Conservation (phyloP, 2,888 invertebrate species). For the Hypolimnas misippus region DNA sequence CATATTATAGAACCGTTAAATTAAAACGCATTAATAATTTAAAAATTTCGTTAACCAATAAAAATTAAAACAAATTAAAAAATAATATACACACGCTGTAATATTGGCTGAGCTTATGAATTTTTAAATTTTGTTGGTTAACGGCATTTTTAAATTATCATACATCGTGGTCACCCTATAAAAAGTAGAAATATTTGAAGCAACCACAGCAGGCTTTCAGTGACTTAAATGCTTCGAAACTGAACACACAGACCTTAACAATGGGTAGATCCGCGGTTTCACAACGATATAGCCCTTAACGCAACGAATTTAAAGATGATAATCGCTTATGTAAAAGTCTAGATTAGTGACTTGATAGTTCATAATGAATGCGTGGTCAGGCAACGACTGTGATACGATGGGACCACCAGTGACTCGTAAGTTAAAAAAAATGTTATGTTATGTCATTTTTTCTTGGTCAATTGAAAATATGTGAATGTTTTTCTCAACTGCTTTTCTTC, state of each 20-base stretch:
- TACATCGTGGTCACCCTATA: slow-evolving; percentile 50
- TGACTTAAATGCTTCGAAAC: slow-evolving; percentile 60
- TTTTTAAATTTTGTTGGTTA: no score
- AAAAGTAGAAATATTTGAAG: slow-evolving; percentile 57
- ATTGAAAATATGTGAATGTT: no score
- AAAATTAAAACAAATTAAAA: no score
- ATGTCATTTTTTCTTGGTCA: no score
- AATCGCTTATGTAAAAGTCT: not conserved
- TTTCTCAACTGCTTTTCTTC: no score
- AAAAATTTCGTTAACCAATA: no score
- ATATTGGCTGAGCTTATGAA: no score
- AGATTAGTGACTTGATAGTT: slow-evolving; percentile 12
- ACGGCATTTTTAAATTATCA: not conserved
- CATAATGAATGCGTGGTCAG: slow-evolving; percentile 72
- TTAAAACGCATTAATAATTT: no score
- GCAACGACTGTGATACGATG: slow-evolving; percentile 65
- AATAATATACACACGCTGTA: no score
- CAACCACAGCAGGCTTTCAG: slow-evolving; percentile 64
- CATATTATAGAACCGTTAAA: no score
- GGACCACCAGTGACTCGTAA: slow-evolving; percentile 72
- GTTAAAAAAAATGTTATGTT: slow-evolving; percentile 43
- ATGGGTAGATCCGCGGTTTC: not conserved
- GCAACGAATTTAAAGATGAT: not conserved
- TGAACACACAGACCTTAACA: slow-evolving; percentile 47
- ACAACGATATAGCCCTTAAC: slow-evolving; percentile 1